Evolutionary conservation across 2,888 invertebrate species (phyloP).

Genomic region (Drosophila rubida): DNA sequence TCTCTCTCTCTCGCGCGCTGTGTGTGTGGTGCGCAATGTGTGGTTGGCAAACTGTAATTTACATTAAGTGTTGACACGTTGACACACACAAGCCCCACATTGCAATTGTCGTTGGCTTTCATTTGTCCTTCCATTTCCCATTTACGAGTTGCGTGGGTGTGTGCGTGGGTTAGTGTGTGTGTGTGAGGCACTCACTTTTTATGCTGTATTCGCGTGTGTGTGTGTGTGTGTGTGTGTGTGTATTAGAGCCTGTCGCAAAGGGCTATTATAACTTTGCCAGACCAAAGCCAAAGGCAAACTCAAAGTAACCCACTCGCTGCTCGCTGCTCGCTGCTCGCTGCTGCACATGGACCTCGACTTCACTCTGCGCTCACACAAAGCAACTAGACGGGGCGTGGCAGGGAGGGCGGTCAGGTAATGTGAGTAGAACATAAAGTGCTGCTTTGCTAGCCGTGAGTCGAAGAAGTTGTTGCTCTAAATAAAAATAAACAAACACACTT

Average conservation of each 20-base stretch:
- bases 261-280: slow-evolving; percentile 71
- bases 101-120: slow-evolving; percentile 71
- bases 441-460: slow-evolving; percentile 35
- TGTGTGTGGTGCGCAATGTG: slow-evolving; percentile 29
- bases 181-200: slow-evolving; percentile 30
- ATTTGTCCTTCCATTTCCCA: slow-evolving; percentile 51
- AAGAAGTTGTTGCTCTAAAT: slow-evolving; percentile 17
- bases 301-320: slow-evolving; percentile 41
- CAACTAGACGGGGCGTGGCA: too few relatives aligned
- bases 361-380: slow-evolving; percentile 7
- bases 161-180: slow-evolving; percentile 13
- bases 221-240: slow-evolving; percentile 17
- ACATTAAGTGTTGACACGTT: slow-evolving; percentile 77
- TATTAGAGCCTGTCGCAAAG: slow-evolving; percentile 56
- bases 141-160: neutral
- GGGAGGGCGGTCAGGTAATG: neutral
- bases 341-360: slow-evolving; percentile 30
- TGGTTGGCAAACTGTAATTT: slow-evolving; percentile 74
- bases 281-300: slow-evolving; percentile 47
- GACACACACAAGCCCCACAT: slow-evolving; percentile 51
- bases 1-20: neutral
- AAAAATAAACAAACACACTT: slow-evolving; percentile 17
- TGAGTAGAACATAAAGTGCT: slow-evolving; percentile 29
- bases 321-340: slow-evolving; percentile 6
- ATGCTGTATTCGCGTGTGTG: slow-evolving; percentile 13